A percentile compares a stretch with the other conserved stretches of the same genome.
Conservation (phyloP, 2,888 invertebrate genomes). For the Cephalotes varians region DNA sequence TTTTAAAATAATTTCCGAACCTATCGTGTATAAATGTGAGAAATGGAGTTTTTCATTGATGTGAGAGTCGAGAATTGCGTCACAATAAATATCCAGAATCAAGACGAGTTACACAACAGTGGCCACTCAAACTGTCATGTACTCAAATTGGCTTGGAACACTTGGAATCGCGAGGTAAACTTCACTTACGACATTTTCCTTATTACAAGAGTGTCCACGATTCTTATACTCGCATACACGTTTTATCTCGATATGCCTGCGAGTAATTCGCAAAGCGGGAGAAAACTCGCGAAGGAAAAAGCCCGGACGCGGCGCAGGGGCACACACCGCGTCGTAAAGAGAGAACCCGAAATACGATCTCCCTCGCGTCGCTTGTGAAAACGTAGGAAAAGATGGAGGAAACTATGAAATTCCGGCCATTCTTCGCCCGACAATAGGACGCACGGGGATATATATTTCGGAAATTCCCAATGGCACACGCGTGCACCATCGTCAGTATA, state of each 20-base stretch:
- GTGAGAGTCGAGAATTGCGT: background rate
- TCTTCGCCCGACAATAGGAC: conserved; percentile 79
- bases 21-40: background rate
- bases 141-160: background rate
- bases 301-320: background rate
- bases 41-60: background rate
- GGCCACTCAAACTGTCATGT: background rate
- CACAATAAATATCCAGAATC: background rate
- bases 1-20: background rate
- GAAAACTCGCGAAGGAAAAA: conserved; percentile 15
- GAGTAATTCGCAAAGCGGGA: conserved; percentile 2
- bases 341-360: conserved; percentile 71
- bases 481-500: conserved; percentile 56
- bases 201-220: conserved; percentile 1
- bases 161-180: conserved; percentile 7
- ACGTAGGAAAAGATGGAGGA: conserved; percentile 75
- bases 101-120: too few species aligned
- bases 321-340: conserved; percentile 40
- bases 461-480: conserved; percentile 81
- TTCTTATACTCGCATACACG: background rate
- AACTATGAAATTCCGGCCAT: conserved; percentile 78
- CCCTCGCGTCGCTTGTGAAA: conserved; percentile 64
- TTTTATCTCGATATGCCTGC: background rate
- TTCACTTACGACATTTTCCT: conserved; percentile 13
- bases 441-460: conserved; percentile 79